phyloP scores from a whole-genome alignment of 2,797 vertebrate species.

The Pogonophryne albipinna region DNA sequence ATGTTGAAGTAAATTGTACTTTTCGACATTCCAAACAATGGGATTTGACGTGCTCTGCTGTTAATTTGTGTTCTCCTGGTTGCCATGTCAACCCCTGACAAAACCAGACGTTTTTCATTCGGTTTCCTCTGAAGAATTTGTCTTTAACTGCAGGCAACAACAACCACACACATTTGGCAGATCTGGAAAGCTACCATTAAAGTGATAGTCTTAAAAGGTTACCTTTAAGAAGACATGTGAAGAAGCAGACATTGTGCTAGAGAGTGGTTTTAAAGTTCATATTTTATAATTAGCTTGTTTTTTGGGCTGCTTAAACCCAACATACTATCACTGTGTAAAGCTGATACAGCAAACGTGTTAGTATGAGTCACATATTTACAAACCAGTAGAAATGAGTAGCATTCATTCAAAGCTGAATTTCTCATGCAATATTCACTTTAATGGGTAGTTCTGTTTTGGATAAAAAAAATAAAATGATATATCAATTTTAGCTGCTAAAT shows the following conservation, averaged over 20 bases:
- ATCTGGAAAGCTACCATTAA: not conserved
- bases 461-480: no score
- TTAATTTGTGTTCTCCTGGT: constrained; percentile 13
- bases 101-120: no score
- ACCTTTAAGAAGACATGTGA: not conserved
- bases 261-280: no score
- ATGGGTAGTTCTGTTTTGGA: not conserved
- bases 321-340: no score
- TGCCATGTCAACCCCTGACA: not conserved
- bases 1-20: constrained; percentile 26
- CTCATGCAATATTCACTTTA: not conserved
- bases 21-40: constrained; percentile 4
- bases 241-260: not conserved
- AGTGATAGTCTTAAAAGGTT: not conserved
- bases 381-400: no score
- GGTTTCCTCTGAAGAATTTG: not conserved
- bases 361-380: no score
- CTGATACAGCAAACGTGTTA: no score
- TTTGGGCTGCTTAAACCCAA: no score
- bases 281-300: no score
- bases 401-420: no score
- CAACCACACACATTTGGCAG: constrained; percentile 9
- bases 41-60: constrained; percentile 13
- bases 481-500: not conserved
- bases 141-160: constrained; percentile 22